A percentile compares a stretch with the other conserved stretches of the same genome.
These are phyloP conservation scores for Varecia variegata DNA, from an alignment of 2,797 vertebrate species.

Conservation along the genomic window DNA sequence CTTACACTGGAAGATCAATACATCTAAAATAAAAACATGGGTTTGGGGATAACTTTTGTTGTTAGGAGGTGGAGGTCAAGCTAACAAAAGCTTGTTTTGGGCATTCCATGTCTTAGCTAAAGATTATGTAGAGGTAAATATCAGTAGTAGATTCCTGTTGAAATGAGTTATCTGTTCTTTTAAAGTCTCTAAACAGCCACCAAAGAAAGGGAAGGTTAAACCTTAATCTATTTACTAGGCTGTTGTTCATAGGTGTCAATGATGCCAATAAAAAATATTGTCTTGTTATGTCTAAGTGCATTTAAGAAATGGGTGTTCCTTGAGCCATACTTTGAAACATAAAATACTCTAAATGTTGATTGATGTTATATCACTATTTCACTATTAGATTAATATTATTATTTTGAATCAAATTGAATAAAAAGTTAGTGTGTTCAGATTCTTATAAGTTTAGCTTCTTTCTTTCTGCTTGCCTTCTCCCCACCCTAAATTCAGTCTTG, in stretches of 20 bases:
- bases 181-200: conserved; percentile 75
- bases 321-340: conserved; percentile 76
- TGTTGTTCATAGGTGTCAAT: conserved; percentile 58
- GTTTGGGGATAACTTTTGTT: conserved; percentile 68
- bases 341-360: conserved; percentile 77
- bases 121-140: conserved; percentile 72
- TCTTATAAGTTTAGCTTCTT: conserved; percentile 76
- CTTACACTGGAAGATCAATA: conserved; percentile 66
- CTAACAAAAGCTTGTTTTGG: conserved; percentile 74
- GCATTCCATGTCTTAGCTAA: conserved; percentile 70
- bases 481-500: conserved; percentile 48
- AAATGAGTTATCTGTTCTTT: conserved; percentile 78
- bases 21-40: conserved; percentile 68
- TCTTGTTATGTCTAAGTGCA: conserved; percentile 79
- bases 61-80: conserved; percentile 67
- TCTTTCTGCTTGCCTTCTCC: conserved; percentile 68
- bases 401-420: conserved; percentile 78
- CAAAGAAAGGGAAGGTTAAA: conserved; percentile 73
- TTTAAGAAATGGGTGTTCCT: conserved; percentile 76
- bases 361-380: conserved; percentile 76
- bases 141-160: conserved; percentile 75
- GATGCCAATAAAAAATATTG: conserved; percentile 71
- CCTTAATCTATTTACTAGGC: conserved; percentile 63
- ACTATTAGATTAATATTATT: conserved; percentile 73
- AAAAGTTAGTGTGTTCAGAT: conserved; percentile 77